These are phyloP conservation scores for Cantharis flavilabris DNA, from an alignment of 2,888 invertebrate species.

Conservation along the genomic window DNA sequence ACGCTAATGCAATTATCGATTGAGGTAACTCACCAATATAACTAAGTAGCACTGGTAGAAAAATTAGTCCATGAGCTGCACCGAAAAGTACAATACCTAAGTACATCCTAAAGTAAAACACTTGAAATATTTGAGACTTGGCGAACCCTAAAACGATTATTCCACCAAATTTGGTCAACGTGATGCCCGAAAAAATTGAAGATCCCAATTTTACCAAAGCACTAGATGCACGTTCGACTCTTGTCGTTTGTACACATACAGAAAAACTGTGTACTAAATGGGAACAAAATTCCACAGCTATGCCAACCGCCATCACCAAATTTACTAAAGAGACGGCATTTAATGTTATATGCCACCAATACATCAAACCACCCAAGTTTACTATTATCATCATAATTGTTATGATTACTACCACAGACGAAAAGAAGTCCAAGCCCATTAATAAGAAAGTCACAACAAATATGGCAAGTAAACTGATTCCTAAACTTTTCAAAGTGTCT, in stretches of 20 bases:
- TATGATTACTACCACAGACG: slow-evolving; percentile 84
- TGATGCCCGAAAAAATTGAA: slow-evolving; percentile 96
- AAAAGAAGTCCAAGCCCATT: slow-evolving; percentile 92
- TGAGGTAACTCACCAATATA: slow-evolving; percentile 81
- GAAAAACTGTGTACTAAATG: slow-evolving; percentile 94
- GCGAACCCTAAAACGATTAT: slow-evolving; percentile 96
- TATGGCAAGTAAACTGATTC: slow-evolving; percentile 88
- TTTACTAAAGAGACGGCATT: slow-evolving; percentile 98
- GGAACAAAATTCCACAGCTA: slow-evolving; percentile 98
- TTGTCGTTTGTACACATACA: slow-evolving; percentile 71
- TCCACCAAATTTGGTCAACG: slow-evolving; percentile 96
- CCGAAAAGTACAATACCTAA: slow-evolving; percentile 96
- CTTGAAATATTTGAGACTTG: slow-evolving; percentile 94
- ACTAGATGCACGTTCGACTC: slow-evolving; percentile 79
- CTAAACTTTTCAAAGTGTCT: slow-evolving; percentile 85
- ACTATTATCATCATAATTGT: slow-evolving; percentile 94
- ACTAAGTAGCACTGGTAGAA: slow-evolving; percentile 95
- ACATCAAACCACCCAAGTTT: slow-evolving; percentile 95
- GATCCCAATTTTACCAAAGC: slow-evolving; percentile 84
- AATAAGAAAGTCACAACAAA: slow-evolving; percentile 90
- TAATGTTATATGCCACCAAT: slow-evolving; percentile 92
- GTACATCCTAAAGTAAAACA: slow-evolving; percentile 65
- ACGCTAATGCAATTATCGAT: slow-evolving; percentile 24
- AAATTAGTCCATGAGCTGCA: slow-evolving; percentile 95
- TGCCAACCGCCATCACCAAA: slow-evolving; percentile 96